A percentile compares a stretch with the other conserved stretches of the same genome.
Evolutionary conservation across 2,888 invertebrate genomes (phyloP).

Genomic region (Phalera bucephala): DNA sequence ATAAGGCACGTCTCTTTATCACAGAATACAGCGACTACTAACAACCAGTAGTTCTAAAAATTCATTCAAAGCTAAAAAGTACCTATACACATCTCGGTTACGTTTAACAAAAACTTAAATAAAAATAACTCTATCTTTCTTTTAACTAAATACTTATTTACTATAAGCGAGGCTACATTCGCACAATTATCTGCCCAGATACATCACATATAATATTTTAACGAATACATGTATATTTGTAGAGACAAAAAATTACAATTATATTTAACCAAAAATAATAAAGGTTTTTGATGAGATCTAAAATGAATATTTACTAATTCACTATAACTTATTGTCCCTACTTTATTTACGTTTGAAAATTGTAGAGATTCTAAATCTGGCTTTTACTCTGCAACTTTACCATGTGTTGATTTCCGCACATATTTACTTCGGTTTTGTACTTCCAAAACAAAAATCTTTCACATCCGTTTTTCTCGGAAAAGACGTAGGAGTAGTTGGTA

Average conservation of each 20-base stretch:
- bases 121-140: background rate
- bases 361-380: constrained; percentile 26
- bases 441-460: no score
- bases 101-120: background rate
- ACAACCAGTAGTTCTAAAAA: constrained; percentile 7
- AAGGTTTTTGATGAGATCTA: constrained; percentile 29
- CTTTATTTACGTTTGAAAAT: constrained; percentile 9
- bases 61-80: constrained; percentile 30
- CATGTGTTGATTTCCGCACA: no score
- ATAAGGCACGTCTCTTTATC: constrained; percentile 76
- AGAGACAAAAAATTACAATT: no score
- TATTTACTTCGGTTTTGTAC: no score
- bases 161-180: no score
- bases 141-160: background rate
- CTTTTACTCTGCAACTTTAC: no score
- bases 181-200: no score
- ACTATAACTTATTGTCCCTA: constrained; percentile 24
- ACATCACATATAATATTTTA: no score
- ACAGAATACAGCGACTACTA: constrained; percentile 65
- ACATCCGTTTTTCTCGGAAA: no score
- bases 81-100: constrained; percentile 13
- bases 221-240: no score
- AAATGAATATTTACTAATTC: constrained; percentile 4
- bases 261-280: no score
- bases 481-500: no score